Evolutionary conservation across 2,797 vertebrate species (phyloP).

Genomic region (Poliocrania exsul): DNA sequence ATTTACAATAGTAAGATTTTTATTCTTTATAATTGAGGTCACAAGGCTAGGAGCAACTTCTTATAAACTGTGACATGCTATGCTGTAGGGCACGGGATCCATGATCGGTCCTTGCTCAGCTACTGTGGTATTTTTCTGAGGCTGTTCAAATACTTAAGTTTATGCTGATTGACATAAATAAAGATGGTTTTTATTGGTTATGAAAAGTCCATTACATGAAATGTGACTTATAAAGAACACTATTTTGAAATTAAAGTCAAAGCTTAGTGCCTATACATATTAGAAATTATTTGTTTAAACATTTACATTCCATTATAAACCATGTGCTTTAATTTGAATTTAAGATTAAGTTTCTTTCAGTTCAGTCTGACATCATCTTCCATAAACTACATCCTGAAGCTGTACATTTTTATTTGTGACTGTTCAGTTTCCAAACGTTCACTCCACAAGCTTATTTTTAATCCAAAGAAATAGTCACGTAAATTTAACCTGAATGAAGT

Average conservation of each 20-base stretch:
- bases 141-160: background rate
- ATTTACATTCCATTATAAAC: background rate
- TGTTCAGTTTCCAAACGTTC: background rate
- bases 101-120: background rate
- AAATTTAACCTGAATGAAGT: background rate
- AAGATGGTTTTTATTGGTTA: accelerated
- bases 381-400: background rate
- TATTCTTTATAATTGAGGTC: background rate
- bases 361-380: background rate
- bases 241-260: background rate
- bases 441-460: background rate
- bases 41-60: background rate
- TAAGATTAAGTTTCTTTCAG: background rate
- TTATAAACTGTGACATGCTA: accelerated
- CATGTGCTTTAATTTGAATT: background rate
- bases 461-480: background rate
- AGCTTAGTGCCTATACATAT: accelerated
- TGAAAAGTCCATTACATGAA: background rate
- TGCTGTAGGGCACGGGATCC: background rate
- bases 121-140: background rate
- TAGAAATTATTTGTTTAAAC: background rate
- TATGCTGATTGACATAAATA: background rate
- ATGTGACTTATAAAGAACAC: background rate
- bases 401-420: background rate
- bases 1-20: background rate